Base-by-base conservation (phyloP, 1,140 invertebrate genomes). In the Saccostrea echinata region DNA sequence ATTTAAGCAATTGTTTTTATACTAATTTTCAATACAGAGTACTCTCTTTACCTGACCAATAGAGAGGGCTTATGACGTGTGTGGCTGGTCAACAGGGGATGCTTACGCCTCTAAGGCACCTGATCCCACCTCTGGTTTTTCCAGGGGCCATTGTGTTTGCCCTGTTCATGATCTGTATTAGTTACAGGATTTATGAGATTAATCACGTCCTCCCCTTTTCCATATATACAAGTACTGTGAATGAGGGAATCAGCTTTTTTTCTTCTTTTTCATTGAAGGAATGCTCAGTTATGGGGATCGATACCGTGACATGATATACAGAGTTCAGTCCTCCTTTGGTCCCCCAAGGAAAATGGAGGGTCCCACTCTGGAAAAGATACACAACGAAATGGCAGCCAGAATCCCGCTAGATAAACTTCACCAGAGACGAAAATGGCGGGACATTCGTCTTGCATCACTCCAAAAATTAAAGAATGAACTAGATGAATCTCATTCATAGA, bases 381-480 rank as follows among this genome's bases (percentile, higher is more conserved):
- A 93, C 18, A 35, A 53, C 12, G 91, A 91, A 51, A 85, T 94
- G 33, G 89, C 88, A 8, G 81, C 82, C 2, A 83, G 83, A 35
- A 87, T 97, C 30, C 97, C 98, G 0, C 90, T 98, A 21, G 96
- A 97, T 43, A 96, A 97, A 92, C 94, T 99, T 27, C 96, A 96
- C 68, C 96, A 97, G 86, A 95, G 97, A 88, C 95, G 98, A 68
- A 96, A 95, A 2, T 99, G 98, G 97, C 95, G 98, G 57, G 98
- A 99, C 93, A 96, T 96, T 35, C 97, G 97, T 88, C 95, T 99
- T 13, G 97, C 97, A 0, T 97, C 97, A 86, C 95, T 99, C 13
- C 97, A 86, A 6, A 87, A 76, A 33, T 30, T 89, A 21, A 88
- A 88, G 55, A 51, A 55, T 8, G 83, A 84, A 2, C 12, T 55